These are phyloP conservation scores for Ailurus styani DNA, from an alignment of 2,113 vertebrate genomes.

Conservation along the genomic window DNA sequence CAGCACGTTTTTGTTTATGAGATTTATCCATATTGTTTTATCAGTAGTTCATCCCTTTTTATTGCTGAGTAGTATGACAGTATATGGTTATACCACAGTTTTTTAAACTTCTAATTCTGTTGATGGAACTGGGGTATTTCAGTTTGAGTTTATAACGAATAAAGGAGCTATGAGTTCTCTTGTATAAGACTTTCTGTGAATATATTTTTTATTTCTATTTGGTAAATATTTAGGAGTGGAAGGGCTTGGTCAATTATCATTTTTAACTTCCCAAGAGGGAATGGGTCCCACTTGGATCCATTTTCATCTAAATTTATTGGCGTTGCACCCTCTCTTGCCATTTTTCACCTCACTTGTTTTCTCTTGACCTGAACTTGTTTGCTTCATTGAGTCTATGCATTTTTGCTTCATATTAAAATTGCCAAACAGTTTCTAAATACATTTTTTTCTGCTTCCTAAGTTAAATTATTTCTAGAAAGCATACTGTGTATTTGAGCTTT, in stretches of 20 bases:
- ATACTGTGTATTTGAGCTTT: neutral
- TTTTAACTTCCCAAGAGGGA: no score
- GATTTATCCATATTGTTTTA: neutral
- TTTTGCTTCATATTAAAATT: neutral
- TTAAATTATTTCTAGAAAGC: neutral
- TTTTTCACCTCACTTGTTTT: neutral
- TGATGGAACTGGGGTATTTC: neutral
- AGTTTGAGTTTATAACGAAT: neutral
- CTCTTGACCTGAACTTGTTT: neutral
- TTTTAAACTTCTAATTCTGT: neutral
- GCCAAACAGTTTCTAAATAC: neutral
- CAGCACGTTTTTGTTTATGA: neutral
- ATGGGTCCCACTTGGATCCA: neutral
- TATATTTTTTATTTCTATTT: neutral
- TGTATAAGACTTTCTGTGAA: neutral
- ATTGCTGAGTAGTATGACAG: neutral
- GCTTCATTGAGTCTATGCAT: neutral
- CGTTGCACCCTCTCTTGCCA: accelerated
- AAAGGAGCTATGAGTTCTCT: neutral
- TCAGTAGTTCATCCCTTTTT: neutral
- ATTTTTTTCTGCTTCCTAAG: neutral
- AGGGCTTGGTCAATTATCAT: neutral
- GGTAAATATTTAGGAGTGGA: neutral
- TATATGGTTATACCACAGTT: neutral
- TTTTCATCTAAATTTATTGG: neutral